Percentiles rank a stretch among this genome's conserved stretches.
Conservation (phyloP, 2,113 vertebrate species). For the Gallinago media region DNA sequence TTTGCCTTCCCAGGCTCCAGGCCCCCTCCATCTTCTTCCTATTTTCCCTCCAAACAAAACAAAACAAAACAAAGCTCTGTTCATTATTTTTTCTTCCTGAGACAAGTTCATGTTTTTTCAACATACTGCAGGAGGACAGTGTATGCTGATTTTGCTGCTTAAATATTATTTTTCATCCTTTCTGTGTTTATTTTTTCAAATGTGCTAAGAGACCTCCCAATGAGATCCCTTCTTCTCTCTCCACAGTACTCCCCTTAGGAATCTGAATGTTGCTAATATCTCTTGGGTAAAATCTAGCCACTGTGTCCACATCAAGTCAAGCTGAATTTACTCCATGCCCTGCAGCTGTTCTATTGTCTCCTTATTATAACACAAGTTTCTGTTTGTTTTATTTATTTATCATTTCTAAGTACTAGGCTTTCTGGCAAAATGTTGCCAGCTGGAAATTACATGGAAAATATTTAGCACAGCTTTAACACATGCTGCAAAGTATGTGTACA, state of each 20-base stretch:
- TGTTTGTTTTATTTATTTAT: slow-evolving; percentile 63
- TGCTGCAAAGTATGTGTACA: slow-evolving; percentile 23
- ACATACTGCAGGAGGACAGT: neutral
- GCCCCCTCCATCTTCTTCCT: neutral
- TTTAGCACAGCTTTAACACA: slow-evolving; percentile 51
- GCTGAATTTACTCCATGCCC: slow-evolving; percentile 51
- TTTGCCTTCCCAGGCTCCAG: neutral
- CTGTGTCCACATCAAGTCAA: slow-evolving; percentile 49
- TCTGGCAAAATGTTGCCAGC: slow-evolving; percentile 58
- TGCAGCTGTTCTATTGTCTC: slow-evolving; percentile 45
- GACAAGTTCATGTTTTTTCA: slow-evolving; percentile 18
- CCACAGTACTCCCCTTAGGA: slow-evolving; percentile 24
- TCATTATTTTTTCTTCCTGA: neutral
- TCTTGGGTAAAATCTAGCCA: slow-evolving; percentile 59
- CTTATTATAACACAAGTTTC: slow-evolving; percentile 27
- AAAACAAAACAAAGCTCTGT: neutral
- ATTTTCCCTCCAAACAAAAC: slow-evolving; percentile 4
- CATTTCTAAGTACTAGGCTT: slow-evolving; percentile 10
- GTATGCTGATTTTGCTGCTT: slow-evolving; percentile 50
- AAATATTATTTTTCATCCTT: slow-evolving; percentile 57
- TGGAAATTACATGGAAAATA: slow-evolving; percentile 56
- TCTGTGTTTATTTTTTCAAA: slow-evolving; percentile 65
- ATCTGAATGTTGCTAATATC: slow-evolving; percentile 32
- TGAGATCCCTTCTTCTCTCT: slow-evolving; percentile 30
- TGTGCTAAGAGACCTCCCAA: slow-evolving; percentile 53